Base-by-base conservation (phyloP, 1,140 invertebrate genomes). In the Teleogryllus occipitalis region DNA sequence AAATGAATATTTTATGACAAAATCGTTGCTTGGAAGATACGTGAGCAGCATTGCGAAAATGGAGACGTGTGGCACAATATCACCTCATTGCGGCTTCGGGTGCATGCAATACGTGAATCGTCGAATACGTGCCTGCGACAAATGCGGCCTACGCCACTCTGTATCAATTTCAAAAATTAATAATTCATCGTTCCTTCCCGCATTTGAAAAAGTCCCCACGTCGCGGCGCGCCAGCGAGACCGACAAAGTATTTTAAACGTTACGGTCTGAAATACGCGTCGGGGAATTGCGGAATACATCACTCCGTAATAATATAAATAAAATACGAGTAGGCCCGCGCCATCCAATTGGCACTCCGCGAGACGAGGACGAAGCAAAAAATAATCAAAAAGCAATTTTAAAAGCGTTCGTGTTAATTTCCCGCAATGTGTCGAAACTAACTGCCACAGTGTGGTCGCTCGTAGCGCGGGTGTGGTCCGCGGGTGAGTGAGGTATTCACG, bases 301-400 rank as follows among this genome's bases (percentile, higher is more conserved):
- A 65, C 10, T 18, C 18, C 54, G 10, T 3, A 65, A 65, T 65
- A 65, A 65, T 65, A 65, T 65, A 65, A 65, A 65, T 65, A 65
- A 65, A 65, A 65, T 65, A 14, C 54, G 10, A 2, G 54, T 65
- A 65, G 54, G 54, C 18, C 18, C 54, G 27, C 18, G 54, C 54
- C 10, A 65, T 65, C 54, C 54, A 10, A 65, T 65, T 65, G 54
- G 54, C 54, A 65, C 54, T 65, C 54, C 54, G 18, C 54, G 54
- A 65, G 54, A 65, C 10, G 54, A 65, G 54, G 18, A 65, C 10
- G 54, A 65, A 65, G 54, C 10, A 65, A 65, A 65, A 65, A 65
- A 65, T 65, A 65, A 65, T 65, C 54, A 65, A 65, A 65, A 10
- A 65, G 54, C 54, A 65, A 65, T 65, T 65, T 65, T 65, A 65